Evolutionary conservation across 2,113 vertebrate species (phyloP), one percentile per base, ranked within the genome.

Genomic region (Aegotheles bennettii): DNA sequence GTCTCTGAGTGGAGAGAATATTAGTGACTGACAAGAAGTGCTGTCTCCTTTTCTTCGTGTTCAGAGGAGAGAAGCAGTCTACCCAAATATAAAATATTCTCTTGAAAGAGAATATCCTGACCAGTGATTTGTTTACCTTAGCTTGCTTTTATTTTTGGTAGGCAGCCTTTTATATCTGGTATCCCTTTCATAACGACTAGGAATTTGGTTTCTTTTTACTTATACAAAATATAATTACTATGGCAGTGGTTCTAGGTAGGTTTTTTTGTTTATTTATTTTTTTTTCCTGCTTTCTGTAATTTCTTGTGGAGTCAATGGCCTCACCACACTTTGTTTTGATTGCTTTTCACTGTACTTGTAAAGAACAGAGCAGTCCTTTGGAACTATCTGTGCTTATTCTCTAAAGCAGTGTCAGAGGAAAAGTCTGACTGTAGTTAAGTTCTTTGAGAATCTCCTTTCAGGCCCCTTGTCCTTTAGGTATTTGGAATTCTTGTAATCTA

Each of bases 91-190:
- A 75, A 20, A 35, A 71, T 87, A 47, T 42, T 85, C 3, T 38
- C 26, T 47, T 81, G 19, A 33, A 93, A 42, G 23, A 51, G 20
- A 59, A 11, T 80, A 51, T 56, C 16, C 9, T 74, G 51, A 21
- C 26, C 6, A 47, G 8, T 51, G 36, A 51, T 87, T 75, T 71
- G 25, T 50, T 67, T 68, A 47, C 12, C 11, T 31, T 28, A 35
- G 10, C 0, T 6, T 4, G 31, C 33, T 17, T 45, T 54, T 10
- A 14, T 17, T 45, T n/a, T n/a, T n/a, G n/a, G n/a, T n/a, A 35
- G 38, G 43, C 69, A 73, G 3, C 9, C 16, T 64, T 80, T 67
- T 6, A 16, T 54, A 42, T 45, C 6, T 69, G 48, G 7, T 54
- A 26, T 0, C 1, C 25, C 6, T 31, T 24, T 64, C 80, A 21